Percentiles rank a stretch among this genome's conserved stretches.
These are phyloP conservation scores for Rhizoglyphus robini DNA, from an alignment of 1,140 invertebrate species.

Conservation along the genomic window DNA sequence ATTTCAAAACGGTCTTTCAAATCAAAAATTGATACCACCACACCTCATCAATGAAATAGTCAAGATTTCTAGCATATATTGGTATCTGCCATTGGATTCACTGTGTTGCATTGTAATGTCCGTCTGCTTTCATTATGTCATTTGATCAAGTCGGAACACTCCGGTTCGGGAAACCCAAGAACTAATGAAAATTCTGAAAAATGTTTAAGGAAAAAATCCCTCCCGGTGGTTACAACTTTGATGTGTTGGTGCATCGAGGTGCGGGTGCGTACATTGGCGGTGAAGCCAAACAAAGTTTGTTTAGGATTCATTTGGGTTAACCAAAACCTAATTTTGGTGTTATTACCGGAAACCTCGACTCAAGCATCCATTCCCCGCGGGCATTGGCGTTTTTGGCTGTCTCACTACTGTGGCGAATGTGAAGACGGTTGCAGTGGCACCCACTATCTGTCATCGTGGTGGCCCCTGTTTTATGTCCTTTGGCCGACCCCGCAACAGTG, in stretches of 20 bases:
- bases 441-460: slow-evolving; percentile 82
- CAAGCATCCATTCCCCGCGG: slow-evolving; percentile 98
- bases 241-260: slow-evolving; percentile 92
- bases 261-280: slow-evolving; percentile 99
- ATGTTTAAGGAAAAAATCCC: slow-evolving; percentile 96
- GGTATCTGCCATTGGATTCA: too few relatives aligned
- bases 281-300: slow-evolving; percentile 94
- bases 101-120: too few relatives aligned
- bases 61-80: too few relatives aligned
- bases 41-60: too few relatives aligned
- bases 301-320: slow-evolving; percentile 98
- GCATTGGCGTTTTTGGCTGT: slow-evolving; percentile 94
- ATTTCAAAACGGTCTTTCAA: too few relatives aligned
- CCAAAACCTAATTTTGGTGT: too few relatives aligned
- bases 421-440: slow-evolving; percentile 94
- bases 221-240: slow-evolving; percentile 97
- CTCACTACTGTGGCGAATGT: slow-evolving; percentile 97
- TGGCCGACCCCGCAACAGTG: slow-evolving; percentile 85
- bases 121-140: too few relatives aligned
- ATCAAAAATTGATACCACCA: too few relatives aligned
- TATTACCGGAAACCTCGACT: slow-evolving; percentile 86
- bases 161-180: too few relatives aligned
- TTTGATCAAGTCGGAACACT: too few relatives aligned
- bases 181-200: too few relatives aligned
- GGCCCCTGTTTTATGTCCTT: slow-evolving; percentile 95